phyloP scores from a whole-genome alignment of 1,140 invertebrate species.

The Hermetia illucens region DNA sequence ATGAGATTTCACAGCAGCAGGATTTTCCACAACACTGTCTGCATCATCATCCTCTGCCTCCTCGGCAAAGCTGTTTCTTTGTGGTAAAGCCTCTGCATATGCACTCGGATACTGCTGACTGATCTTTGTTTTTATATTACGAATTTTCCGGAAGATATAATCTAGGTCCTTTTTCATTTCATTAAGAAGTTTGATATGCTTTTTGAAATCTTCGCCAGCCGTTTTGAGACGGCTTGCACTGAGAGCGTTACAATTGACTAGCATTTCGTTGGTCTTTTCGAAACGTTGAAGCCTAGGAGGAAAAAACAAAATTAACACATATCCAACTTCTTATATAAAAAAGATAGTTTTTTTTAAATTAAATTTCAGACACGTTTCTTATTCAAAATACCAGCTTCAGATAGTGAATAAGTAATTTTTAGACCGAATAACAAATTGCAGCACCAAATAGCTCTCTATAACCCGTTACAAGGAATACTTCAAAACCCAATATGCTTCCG shows the following conservation, averaged over 20 bases:
- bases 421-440: no score
- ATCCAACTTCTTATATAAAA: no score
- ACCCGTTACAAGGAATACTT: no score
- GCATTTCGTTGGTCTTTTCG: constrained; percentile 96
- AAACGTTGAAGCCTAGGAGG: constrained; percentile 76
- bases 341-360: constrained; percentile 2
- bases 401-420: no score
- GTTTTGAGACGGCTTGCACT: constrained; percentile 66
- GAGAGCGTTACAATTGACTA: constrained; percentile 85
- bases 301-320: no score
- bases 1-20: no score
- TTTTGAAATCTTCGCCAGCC: constrained; percentile 74
- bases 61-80: constrained; percentile 40
- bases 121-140: constrained; percentile 67
- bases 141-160: constrained; percentile 53
- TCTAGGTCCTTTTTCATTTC: constrained; percentile 56
- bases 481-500: no score
- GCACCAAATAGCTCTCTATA: no score
- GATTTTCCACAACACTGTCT: constrained; percentile 10
- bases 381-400: no score
- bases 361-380: neutral
- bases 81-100: constrained; percentile 45
- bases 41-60: constrained; percentile 41
- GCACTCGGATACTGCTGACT: constrained; percentile 74
- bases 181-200: constrained; percentile 66